Evolutionary conservation across 2,113 vertebrate genomes (phyloP).

Genomic region (Mobula hypostoma): DNA sequence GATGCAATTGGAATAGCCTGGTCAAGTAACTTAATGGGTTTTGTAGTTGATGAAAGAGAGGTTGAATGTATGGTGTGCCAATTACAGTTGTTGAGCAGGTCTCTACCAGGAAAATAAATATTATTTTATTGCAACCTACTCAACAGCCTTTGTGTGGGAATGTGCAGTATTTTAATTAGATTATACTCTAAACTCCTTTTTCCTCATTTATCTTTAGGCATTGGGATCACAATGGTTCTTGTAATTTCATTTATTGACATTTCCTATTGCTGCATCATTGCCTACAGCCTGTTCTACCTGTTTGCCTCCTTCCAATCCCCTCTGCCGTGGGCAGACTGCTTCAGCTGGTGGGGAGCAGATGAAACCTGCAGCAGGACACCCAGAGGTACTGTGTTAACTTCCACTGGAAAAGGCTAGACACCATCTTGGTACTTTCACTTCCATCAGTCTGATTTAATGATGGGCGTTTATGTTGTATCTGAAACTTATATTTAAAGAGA

Average conservation of each 20-base stretch:
- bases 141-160: background rate
- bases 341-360: conserved; percentile 53
- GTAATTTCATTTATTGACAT: conserved; percentile 68
- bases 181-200: background rate
- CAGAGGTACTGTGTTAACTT: conserved; percentile 53
- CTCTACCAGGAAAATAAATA: too few species aligned
- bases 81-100: too few species aligned
- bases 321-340: conserved; percentile 75
- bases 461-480: too few species aligned
- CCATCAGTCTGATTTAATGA: too few species aligned
- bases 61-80: too few species aligned
- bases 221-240: conserved; percentile 63
- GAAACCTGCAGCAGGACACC: conserved; percentile 60
- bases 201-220: background rate
- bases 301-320: conserved; percentile 84
- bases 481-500: too few species aligned
- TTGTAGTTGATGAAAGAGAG: too few species aligned
- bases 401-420: background rate
- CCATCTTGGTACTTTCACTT: too few species aligned
- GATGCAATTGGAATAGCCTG: too few species aligned
- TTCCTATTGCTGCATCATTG: conserved; percentile 89
- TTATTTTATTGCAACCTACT: background rate
- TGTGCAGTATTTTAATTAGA: background rate
- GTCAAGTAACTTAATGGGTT: too few species aligned
- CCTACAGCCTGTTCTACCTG: conserved; percentile 83